A percentile compares a stretch with the other conserved stretches of the same genome.
These are phyloP conservation scores for Cetonia aurata DNA, from an alignment of 2,888 invertebrate genomes.

Conservation along the genomic window DNA sequence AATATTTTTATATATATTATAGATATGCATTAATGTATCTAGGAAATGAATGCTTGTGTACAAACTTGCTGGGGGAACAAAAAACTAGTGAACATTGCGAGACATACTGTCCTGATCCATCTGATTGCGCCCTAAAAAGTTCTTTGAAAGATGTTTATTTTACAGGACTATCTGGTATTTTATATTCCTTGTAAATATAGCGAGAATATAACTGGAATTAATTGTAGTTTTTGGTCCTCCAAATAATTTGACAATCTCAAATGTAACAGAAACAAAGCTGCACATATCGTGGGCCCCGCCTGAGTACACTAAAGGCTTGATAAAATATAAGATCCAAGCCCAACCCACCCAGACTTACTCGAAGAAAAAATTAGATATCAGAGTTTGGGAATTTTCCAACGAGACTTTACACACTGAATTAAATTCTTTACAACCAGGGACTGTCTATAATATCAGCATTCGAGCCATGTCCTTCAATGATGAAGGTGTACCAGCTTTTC, in stretches of 20 bases:
- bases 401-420: constrained; percentile 72
- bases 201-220: constrained; percentile 23
- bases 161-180: constrained; percentile 59
- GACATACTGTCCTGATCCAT: constrained; percentile 45
- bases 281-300: constrained; percentile 73
- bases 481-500: constrained; percentile 71
- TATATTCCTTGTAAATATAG: constrained; percentile 5
- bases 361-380: constrained; percentile 66
- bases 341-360: constrained; percentile 72
- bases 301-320: constrained; percentile 69
- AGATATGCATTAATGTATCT: constrained; percentile 58
- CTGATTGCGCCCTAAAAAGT: constrained; percentile 51
- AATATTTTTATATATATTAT: constrained; percentile 43
- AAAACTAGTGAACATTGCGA: constrained; percentile 53
- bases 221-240: constrained; percentile 78
- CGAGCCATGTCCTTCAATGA: constrained; percentile 74
- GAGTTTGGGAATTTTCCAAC: constrained; percentile 74
- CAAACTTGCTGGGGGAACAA: constrained; percentile 59
- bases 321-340: constrained; percentile 71
- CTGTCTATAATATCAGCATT: constrained; percentile 81
- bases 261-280: constrained; percentile 75
- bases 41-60: constrained; percentile 57
- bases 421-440: constrained; percentile 79
- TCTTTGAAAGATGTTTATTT: constrained; percentile 57
- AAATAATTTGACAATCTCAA: constrained; percentile 70